phyloP scores from a whole-genome alignment of 2,113 vertebrate genomes.

The Ciconia maguari region DNA sequence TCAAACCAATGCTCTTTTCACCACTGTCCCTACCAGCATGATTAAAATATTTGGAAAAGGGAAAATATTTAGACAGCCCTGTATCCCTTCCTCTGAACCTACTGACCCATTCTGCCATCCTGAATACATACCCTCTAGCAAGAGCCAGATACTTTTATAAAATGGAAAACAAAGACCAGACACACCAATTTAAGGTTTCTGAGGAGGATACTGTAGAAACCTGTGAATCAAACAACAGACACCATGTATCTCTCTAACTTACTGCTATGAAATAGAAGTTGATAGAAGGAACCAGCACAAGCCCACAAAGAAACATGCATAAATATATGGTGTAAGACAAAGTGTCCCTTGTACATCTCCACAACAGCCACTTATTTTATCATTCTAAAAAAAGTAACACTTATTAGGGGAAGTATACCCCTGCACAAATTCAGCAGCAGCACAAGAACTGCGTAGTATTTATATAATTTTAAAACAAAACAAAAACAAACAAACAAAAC shows the following conservation, averaged over 20 bases:
- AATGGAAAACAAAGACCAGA: background rate
- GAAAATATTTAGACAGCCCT: background rate
- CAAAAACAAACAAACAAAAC: background rate
- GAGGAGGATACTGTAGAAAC: background rate
- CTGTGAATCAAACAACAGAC: background rate
- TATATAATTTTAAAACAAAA: no score
- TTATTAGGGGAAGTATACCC: background rate
- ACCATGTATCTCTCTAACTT: background rate
- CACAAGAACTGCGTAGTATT: fast-evolving
- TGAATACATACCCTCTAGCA: background rate
- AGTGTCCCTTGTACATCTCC: background rate
- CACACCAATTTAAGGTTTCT: background rate
- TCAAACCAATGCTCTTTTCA: background rate
- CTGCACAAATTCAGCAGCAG: background rate
- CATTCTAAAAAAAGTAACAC: background rate
- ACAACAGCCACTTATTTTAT: background rate
- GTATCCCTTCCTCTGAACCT: background rate
- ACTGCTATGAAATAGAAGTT: background rate
- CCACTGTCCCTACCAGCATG: background rate
- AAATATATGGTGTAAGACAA: background rate
- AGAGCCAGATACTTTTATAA: background rate
- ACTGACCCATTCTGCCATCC: background rate
- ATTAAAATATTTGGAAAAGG: background rate
- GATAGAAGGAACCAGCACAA: background rate
- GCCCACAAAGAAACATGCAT: background rate